phyloP scores from a whole-genome alignment of 1,140 invertebrate genomes.

The Elymnias hypermnestra region DNA sequence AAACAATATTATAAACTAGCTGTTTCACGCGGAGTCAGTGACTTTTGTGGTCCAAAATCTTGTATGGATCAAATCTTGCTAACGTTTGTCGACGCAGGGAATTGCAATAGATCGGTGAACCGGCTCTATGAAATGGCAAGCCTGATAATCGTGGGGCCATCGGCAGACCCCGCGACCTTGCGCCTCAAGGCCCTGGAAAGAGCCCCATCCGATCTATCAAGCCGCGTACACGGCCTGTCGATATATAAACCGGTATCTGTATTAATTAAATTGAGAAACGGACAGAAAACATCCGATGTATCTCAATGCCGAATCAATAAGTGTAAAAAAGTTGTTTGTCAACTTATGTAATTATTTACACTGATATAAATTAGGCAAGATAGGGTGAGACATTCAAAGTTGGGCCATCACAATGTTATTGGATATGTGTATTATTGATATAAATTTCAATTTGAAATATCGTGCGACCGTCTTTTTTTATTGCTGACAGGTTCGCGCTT shows the following conservation, averaged over 20 bases:
- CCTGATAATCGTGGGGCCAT: constrained; percentile 3
- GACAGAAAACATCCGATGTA: background rate
- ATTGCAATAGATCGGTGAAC: constrained; percentile 5
- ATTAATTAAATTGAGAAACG: constrained; percentile 2
- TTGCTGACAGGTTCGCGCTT: too few species aligned
- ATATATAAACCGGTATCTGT: background rate
- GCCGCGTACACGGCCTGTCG: background rate
- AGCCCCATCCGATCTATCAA: background rate
- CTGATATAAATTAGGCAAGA: background rate
- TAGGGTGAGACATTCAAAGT: too few species aligned
- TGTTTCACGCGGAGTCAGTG: too few species aligned
- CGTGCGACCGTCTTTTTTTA: too few species aligned
- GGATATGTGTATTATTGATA: too few species aligned
- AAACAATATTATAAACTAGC: too few species aligned
- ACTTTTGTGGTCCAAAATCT: too few species aligned
- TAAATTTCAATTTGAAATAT: too few species aligned
- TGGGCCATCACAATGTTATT: too few species aligned
- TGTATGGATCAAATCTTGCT: constrained; percentile 2
- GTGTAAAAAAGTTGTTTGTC: background rate
- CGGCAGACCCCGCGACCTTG: constrained; percentile 6
- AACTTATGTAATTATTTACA: background rate
- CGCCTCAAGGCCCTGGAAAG: constrained; percentile 7
- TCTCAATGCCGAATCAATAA: constrained; percentile 4
- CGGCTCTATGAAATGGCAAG: constrained; percentile 1
- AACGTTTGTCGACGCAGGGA: background rate